Evolutionary conservation across 2,888 invertebrate species (phyloP).

Genomic region (Notodonta dromedarius): DNA sequence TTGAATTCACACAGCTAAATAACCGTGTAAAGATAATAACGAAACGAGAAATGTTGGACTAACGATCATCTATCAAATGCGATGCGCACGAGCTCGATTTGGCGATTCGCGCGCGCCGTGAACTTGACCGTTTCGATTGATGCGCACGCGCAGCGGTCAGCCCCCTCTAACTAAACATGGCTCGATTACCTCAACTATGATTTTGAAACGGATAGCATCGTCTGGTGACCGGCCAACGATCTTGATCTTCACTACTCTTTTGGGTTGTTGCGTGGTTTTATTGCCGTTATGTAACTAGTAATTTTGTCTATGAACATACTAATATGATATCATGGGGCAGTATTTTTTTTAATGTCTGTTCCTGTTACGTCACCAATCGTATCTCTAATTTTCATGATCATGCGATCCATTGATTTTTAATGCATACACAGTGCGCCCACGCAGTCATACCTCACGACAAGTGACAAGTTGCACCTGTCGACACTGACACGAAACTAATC

Average conservation of each 20-base stretch:
- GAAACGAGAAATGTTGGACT: no score
- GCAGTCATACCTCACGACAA: constrained; percentile 32
- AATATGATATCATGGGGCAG: not conserved
- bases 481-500: constrained; percentile 34
- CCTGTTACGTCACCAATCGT: not conserved
- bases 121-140: constrained; percentile 76
- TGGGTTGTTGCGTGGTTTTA: constrained; percentile 9
- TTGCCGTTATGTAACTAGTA: constrained; percentile 13
- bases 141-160: constrained; percentile 66
- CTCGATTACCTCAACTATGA: constrained; percentile 31
- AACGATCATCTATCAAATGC: constrained; percentile 10
- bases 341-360: no score
- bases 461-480: constrained; percentile 47
- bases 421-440: not conserved
- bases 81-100: constrained; percentile 45
- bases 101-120: constrained; percentile 54
- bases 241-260: constrained; percentile 53
- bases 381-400: not conserved
- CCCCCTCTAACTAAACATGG: constrained; percentile 53
- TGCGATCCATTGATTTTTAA: not conserved
- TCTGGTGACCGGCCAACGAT: constrained; percentile 49
- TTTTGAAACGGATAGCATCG: constrained; percentile 50
- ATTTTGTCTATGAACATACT: not conserved
- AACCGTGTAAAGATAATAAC: no score
- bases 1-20: no score